Base-by-base conservation (phyloP, 1,140 invertebrate genomes). In the Diachasma alloeum region DNA sequence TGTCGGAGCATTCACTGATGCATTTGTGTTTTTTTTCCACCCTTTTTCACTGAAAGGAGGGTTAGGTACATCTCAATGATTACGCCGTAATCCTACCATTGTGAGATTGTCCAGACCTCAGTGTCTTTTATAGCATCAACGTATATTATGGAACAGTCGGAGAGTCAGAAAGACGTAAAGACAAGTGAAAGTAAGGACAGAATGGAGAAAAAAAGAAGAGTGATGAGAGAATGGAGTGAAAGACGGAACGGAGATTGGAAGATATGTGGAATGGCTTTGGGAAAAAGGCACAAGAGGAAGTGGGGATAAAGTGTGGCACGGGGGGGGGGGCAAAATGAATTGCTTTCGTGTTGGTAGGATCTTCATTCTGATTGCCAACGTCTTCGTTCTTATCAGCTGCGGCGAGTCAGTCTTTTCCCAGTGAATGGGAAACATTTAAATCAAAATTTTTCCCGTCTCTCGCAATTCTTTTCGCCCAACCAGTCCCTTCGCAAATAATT, bases 321-420 rank as follows among this genome's bases (percentile, higher is more conserved):
- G n/a, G n/a, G n/a, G n/a, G n/a, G 8, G 44, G 39, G 46, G 46
- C 46, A 63, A 48, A 53, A 72, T 53, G 44, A 72, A 72, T 72
- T 72, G 48, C 70, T 72, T 72, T 53, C 46, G 46, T 72, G 70
- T 56, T 72, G 19, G 26, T 6, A 31, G 70, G 19, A 36, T 72
- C 48, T 72, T 53, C 42, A 26, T 56, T 46, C 26, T 56, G 69
- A 71, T 71, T 71, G 42, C 17, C 42, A 71, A 39, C 22, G 24
- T 24, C 24, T 46, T 71, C 19, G 46, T 39, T 44, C 39, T 44
- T n/a, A 42, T 22, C 17, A 6, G 6, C 5, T 56, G 48, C 1
- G 19, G 15, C n/a, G 6, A 56, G 48, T 56, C 48, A 19, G n/a
- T 19, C 19, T 56, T 56, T 22, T 56, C 48, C 17, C 44, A 48